Conservation (phyloP, 2,797 vertebrate species). For the Anguilla marmorata region DNA sequence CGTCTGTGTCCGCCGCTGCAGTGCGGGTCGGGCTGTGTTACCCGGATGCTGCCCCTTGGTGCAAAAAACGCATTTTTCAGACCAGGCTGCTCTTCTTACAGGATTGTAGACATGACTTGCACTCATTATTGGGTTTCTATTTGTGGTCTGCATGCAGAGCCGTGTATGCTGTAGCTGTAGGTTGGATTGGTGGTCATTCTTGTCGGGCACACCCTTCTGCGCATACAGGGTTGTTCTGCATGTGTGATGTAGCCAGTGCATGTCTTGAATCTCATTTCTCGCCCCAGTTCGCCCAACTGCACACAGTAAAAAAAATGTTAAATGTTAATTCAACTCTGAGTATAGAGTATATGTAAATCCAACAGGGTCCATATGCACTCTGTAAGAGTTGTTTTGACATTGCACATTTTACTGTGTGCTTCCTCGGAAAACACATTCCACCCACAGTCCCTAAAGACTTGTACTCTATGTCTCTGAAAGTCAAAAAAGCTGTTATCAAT, state of each 20-base stretch:
- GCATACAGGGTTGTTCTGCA: neutral
- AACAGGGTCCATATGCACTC: neutral
- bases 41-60: neutral
- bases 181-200: neutral
- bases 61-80: neutral
- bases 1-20: neutral
- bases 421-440: neutral
- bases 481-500: neutral
- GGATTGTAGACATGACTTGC: neutral
- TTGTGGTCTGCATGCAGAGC: neutral
- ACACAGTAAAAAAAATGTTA: neutral
- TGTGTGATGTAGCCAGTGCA: neutral
- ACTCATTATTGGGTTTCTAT: neutral
- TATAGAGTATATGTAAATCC: neutral
- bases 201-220: neutral
- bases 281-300: neutral
- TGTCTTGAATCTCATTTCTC: neutral
- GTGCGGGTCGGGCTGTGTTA: neutral
- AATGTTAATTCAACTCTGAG: neutral
- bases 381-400: neutral
- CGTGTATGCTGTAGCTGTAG: neutral
- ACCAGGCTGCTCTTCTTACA: neutral
- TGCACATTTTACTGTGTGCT: neutral
- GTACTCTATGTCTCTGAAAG: neutral
- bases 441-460: neutral